Conservation (phyloP, 2,888 invertebrate species). For the Drosophila imparisetae region DNA sequence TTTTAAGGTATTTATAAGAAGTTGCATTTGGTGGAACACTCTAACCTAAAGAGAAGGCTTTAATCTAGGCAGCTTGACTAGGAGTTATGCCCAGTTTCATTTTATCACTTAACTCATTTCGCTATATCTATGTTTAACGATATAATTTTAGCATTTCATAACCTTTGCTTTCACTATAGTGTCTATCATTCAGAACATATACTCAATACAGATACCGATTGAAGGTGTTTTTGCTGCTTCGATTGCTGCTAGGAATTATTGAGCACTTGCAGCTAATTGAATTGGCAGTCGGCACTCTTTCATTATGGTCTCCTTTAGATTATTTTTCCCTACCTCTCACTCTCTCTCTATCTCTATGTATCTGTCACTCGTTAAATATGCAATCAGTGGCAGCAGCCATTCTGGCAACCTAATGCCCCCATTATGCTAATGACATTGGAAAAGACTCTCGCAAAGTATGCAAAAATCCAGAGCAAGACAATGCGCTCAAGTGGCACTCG, state of each 20-base stretch:
- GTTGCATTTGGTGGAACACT: not conserved
- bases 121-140: not conserved
- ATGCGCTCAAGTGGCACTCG: constrained; percentile 56
- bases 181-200: not conserved
- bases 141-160: no score
- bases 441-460: constrained; percentile 48
- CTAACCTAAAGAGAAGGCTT: not conserved
- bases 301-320: constrained; percentile 1
- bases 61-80: not conserved
- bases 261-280: constrained; percentile 66
- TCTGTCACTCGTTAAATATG: constrained; percentile 59
- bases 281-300: constrained; percentile 58
- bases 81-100: not conserved
- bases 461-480: constrained; percentile 53
- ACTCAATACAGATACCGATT: not conserved
- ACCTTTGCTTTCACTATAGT: no score
- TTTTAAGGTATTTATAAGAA: not conserved
- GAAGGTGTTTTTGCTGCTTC: not conserved
- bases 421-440: constrained; percentile 78
- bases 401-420: constrained; percentile 75
- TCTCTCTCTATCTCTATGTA: not conserved
- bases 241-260: constrained; percentile 19
- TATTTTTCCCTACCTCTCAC: not conserved
- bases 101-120: not conserved
- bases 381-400: constrained; percentile 57